Evolutionary conservation across 1,140 invertebrate species (phyloP).

Genomic region (Drosophila lini): DNA sequence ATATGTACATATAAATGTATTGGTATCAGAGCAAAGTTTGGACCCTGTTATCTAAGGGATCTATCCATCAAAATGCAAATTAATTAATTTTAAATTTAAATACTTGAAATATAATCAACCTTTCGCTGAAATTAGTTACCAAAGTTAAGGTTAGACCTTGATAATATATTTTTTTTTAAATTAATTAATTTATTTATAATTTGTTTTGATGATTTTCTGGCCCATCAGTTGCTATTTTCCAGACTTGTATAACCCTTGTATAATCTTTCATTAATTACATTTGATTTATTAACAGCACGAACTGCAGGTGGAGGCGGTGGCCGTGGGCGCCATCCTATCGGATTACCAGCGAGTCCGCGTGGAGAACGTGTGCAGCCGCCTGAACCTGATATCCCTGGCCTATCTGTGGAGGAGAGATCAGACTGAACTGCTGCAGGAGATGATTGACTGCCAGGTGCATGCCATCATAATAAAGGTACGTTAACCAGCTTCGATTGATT

Average conservation of each 20-base stretch:
- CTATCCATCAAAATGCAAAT: conserved; percentile 2
- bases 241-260: not conserved
- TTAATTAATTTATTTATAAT: not conserved
- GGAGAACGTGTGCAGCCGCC: conserved; percentile 98
- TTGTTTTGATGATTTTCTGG: not conserved
- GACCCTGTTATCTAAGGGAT: not conserved
- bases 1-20: not conserved
- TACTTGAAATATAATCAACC: not conserved
- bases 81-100: not conserved
- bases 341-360: conserved; percentile 98
- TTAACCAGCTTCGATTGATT: not conserved
- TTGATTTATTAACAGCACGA: conserved; percentile 87
- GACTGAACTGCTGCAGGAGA: conserved; percentile 96
- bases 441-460: conserved; percentile 96
- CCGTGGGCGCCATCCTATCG: conserved; percentile 98
- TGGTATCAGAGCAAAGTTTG: not conserved
- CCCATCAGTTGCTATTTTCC: not conserved
- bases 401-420: conserved; percentile 98
- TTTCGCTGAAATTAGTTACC: not conserved
- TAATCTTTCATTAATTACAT: not conserved
- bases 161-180: not conserved
- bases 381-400: conserved; percentile 94
- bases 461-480: conserved; percentile 96
- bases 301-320: conserved; percentile 94
- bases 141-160: not conserved